Base-by-base conservation (phyloP, 2,888 invertebrate species). In the Encarsia formosa region DNA sequence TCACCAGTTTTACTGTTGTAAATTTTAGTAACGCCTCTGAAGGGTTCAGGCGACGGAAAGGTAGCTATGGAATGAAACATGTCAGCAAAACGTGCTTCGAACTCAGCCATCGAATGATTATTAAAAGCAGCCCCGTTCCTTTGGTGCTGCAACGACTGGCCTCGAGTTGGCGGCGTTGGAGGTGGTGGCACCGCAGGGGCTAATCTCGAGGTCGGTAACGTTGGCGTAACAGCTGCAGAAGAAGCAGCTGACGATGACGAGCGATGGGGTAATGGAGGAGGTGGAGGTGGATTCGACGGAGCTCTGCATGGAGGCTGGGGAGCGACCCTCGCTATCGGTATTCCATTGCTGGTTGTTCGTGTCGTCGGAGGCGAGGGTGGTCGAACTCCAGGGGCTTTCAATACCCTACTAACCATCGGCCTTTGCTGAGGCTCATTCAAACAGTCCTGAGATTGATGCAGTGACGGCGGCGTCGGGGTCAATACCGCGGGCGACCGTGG, bases 21-120 rank as follows among this genome's bases (percentile, higher is more conserved):
- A 43, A 82, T 79, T 74, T 87, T 87, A 34, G 79, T 73, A 65
- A 85, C 76, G 63, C 83, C 79, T 61, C 79, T 76, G 75, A 85
- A 88, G 52, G 81, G 81, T 61, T 83, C 84, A 9, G 90, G 89
- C 20, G 76, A 75, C 8, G 89, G 87, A 74, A 90, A 86, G 60
- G 76, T 76, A 51, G 77, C 74, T 3, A 80, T 69, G 13, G 81
- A 73, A 58, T 79, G 80, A 76, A 89, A 90, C 61, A 79, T 73
- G 40, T 81, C 80, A 24, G 79, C 79, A 74, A 85, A 89, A 54
- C 85, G 79, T 26, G 79, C 75, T 62, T 88, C 88, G 61, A 89
- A 77, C 65, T 88, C 88, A 4, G 73, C 65, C 15, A 34, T 58
- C 56, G 23, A 42, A 29, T 52, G 51, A n/a, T n/a, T n/a, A n/a